Evolutionary conservation across 2,888 invertebrate species (phyloP), one percentile per base, ranked within the genome.

Genomic region (Colostygia pectinataria): DNA sequence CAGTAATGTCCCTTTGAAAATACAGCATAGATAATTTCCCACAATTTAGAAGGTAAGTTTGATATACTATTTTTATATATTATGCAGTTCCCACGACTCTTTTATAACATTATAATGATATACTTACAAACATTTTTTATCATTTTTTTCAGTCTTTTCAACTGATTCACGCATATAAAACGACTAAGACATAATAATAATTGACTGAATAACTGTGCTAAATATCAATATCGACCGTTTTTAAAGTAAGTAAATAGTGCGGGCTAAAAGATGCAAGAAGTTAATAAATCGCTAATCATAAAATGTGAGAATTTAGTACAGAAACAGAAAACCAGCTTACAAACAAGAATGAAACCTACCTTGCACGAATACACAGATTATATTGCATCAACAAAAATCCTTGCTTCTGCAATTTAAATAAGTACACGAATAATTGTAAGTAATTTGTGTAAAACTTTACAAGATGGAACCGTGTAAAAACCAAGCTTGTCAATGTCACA

Each of bases 101-200:
- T 37, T 24, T 4, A 13, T 23, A 29, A 4, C 12, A 23, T 36
- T 23, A 31, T 37, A 37, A 31, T 31, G 41, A 25, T 15, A 24
- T 25, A 24, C 10, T 23, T n/a, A n/a, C n/a, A n/a, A n/a, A n/a
- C n/a, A n/a, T n/a, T n/a, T 18, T 14, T 33, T 12, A 6, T 8
- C 15, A n/a, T 6, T 39, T 31, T 41, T 10, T 40, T 41, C 10
- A 27, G 36, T 40, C 34, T 36, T 51, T 28, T 36, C 20, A 20
- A 34, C 4, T 8, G 13, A 27, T 32, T n/a, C 8, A 41, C 18
- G 7, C 10, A 24, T n/a, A n/a, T 8, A 43, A 23, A 31, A 20
- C 36, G 18, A 13, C 4, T n/a, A n/a, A n/a, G n/a, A n/a, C n/a
- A n/a, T n/a, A n/a, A n/a, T n/a, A n/a, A n/a, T n/a, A n/a, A n/a